phyloP scores from a whole-genome alignment of 1,140 invertebrate species.

The Ceratina australensis region DNA sequence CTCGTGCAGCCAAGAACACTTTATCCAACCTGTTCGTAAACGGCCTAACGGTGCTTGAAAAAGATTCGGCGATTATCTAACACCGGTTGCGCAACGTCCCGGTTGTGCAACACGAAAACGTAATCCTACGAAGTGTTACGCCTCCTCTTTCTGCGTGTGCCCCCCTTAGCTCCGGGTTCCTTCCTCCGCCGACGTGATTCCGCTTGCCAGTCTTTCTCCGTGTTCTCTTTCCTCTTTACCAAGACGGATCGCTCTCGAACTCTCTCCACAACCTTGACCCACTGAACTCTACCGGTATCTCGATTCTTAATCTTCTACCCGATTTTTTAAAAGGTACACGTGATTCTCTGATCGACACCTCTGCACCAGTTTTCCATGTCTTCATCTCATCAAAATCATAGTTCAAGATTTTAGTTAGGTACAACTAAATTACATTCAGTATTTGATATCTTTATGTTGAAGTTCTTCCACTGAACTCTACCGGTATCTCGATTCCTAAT shows the following conservation, averaged over 20 bases:
- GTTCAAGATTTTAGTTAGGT: too few relatives aligned
- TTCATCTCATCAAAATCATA: too few relatives aligned
- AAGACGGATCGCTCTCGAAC: slow-evolving; percentile 57
- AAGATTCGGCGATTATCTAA: slow-evolving; percentile 66
- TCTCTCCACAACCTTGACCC: slow-evolving; percentile 67
- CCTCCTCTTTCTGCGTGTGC: slow-evolving; percentile 17
- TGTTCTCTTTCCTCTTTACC: slow-evolving; percentile 37
- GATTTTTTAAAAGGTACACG: neutral
- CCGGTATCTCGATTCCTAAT: slow-evolving; percentile 39
- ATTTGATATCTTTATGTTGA: too few relatives aligned
- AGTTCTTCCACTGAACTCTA: slow-evolving; percentile 61
- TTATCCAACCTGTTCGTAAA: slow-evolving; percentile 55
- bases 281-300: slow-evolving; percentile 54
- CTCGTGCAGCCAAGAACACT: neutral
- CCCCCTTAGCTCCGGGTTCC: neutral
- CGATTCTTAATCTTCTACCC: slow-evolving; percentile 46
- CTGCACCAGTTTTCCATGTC: too few relatives aligned
- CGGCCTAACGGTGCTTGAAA: slow-evolving; percentile 62
- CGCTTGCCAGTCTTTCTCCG: slow-evolving; percentile 37
- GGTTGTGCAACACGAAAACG: slow-evolving; percentile 61
- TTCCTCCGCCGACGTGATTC: slow-evolving; percentile 1
- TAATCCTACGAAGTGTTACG: slow-evolving; percentile 64
- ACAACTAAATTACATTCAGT: too few relatives aligned
- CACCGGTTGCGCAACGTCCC: slow-evolving; percentile 47
- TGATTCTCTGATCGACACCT: too few relatives aligned